Conservation (phyloP, 2,888 invertebrate genomes). For the Volucella inflata region DNA sequence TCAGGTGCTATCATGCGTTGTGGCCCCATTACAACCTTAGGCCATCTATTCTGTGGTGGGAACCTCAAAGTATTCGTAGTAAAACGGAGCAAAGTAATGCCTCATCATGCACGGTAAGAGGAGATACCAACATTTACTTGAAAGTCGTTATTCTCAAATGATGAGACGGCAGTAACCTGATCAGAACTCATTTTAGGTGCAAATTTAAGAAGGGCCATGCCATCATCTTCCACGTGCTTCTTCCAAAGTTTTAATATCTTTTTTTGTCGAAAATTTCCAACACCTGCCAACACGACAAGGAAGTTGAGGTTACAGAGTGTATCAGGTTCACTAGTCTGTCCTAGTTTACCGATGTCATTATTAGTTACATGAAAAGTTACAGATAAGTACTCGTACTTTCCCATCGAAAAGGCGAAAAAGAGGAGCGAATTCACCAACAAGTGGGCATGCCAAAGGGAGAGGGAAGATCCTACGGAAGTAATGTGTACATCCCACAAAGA, state of each 20-base stretch:
- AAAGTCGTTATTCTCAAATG: conserved; percentile 9
- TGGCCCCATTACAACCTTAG: conserved; percentile 61
- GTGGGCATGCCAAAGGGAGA: not conserved
- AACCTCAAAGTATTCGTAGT: not conserved
- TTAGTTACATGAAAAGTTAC: conserved; percentile 53
- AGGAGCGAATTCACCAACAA: not conserved
- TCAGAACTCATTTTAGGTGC: conserved; percentile 49
- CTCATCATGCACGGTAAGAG: not conserved
- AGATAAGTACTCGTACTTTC: not conserved
- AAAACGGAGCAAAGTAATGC: conserved; percentile 7
- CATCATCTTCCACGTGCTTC: not conserved
- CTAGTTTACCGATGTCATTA: conserved; percentile 66
- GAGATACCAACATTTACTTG: conserved; percentile 1
- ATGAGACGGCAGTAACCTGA: conserved; percentile 46
- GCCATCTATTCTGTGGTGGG: conserved; percentile 33
- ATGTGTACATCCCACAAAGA: not conserved
- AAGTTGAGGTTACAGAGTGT: conserved; percentile 20
- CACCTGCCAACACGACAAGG: conserved; percentile 3
- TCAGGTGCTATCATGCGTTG: conserved; percentile 64
- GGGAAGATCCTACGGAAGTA: not conserved
- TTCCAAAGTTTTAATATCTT: conserved; percentile 51
- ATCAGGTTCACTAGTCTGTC: conserved; percentile 65
- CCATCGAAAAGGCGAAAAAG: conserved; percentile 4
- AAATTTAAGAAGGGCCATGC: conserved; percentile 16
- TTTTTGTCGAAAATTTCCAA: conserved; percentile 3